Base-by-base conservation (phyloP, 2,113 vertebrate genomes). In the Litocranius walleri region DNA sequence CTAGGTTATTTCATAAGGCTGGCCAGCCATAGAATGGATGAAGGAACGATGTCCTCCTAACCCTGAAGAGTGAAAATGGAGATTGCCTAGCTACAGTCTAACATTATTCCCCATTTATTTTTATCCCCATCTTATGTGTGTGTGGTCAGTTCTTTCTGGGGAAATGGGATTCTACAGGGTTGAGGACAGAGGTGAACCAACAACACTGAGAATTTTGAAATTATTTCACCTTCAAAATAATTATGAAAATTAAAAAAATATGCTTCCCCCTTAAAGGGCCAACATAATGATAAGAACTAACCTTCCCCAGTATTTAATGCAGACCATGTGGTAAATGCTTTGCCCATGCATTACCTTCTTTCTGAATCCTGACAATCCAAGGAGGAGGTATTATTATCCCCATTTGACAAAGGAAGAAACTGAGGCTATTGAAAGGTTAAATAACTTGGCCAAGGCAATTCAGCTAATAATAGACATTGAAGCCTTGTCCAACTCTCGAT, bases 1-100 rank as follows among this genome's bases (percentile, higher is more conserved):
- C 88, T 27, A 71, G 86, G 97, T 78, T 56, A 94, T 29, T 95
- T 93, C 0, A 56, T 43, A 90, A 97, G 19, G 21, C 78, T 90
- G 89, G 61, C 36, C 97, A 43, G 13, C 1, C 90, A 54, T n/a
- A 98, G 59, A 84, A 90, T 81, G 40, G 43, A 43, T 74, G 81
- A 17, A 12, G 90, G 81, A 6, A 6, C 30, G 10, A 6, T 62
- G 8, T n/a, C 9, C 71, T 94, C 78, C 88, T 33, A 56, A 78
- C 82, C 61, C 50, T 97, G 52, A 91, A 85, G 12, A 89, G 25
- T 40, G 48, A 82, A 57, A 97, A 91, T 62, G 80, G 62, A 93
- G 88, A 95, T 25, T 3, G 16, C 43, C 62, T 33, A 64, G 6
- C 80, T 27, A 56, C 7, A 84, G 50, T n/a, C 54, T 74, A 82